Base-by-base conservation (phyloP, 2,113 vertebrate genomes). In the Caranx ignobilis region DNA sequence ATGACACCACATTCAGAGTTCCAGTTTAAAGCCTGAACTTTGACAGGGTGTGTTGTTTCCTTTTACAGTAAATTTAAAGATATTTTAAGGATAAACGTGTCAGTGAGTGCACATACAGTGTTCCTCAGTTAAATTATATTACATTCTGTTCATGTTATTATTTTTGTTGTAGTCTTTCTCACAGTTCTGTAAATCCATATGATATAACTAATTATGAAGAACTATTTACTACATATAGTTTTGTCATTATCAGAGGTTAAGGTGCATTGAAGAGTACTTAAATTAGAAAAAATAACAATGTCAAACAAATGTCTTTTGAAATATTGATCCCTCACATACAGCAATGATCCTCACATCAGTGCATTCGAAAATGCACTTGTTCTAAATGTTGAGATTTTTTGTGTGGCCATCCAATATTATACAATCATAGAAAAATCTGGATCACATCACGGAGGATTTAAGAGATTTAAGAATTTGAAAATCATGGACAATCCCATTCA, bases 31-130 rank as follows among this genome's bases (percentile, higher is more conserved):
- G 48, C n/a, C n/a, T 88, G 79, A 87, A 85, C 91, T 91, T 94
- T 92, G 90, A 76, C 43, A 82, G 72, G 83, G 91, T 56, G 89
- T 88, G 87, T 75, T 54, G 48, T 54, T 77, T 67, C 50, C 32
- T 48, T 39, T 39, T 2, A 45, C 18, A 37, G 19, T 52, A 41
- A 56, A 60, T 63, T 50, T 72, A 52, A 63, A 75, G 54, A 6
- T 4, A 0, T 48, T 59, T 69, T 50, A 82, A n/a, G 68, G 56
- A 39, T 55, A 18, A 55, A 19, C 10, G 13, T 41, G 34, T 47
- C 6, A 61, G 19, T 19, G 16, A 16, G 43, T 2, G 0, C 39
- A 65, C 32, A 26, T 1, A 9, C 13, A 35, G 19, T 26, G 31
- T 3, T 56, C 37, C 6, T 16, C 12, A 2, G 12, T 50, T 9